A percentile compares a stretch with the other conserved stretches of the same genome.
Conservation (phyloP, 1,140 invertebrate species). For the Diprion similis region DNA sequence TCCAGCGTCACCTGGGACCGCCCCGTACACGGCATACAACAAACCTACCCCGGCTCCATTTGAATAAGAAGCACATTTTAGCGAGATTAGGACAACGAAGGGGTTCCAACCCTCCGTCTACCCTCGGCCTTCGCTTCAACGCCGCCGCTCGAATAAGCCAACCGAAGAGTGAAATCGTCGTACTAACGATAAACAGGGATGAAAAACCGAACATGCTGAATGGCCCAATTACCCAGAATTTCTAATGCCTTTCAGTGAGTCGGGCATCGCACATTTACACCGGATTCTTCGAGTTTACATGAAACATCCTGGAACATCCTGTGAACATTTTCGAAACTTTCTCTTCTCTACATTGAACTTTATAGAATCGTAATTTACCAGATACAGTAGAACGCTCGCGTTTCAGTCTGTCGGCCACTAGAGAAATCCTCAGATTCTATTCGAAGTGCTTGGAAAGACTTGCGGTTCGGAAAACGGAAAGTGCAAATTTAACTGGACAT, state of each 20-base stretch:
- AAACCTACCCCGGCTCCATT: background rate
- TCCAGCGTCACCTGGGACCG: background rate
- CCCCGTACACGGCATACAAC: slow-evolving; percentile 4
- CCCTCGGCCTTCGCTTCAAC: background rate
- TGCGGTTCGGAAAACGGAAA: too few species aligned
- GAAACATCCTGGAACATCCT: background rate
- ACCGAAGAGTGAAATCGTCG: background rate
- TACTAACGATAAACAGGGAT: too few species aligned
- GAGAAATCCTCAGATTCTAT: too few species aligned
- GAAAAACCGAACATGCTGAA: background rate
- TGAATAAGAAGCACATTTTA: slow-evolving; percentile 14
- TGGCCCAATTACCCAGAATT: background rate
- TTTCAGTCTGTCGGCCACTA: too few species aligned
- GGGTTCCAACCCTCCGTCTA: background rate
- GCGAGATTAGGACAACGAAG: slow-evolving; percentile 13
- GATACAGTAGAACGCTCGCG: too few species aligned
- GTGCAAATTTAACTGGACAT: too few species aligned
- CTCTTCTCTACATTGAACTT: too few species aligned
- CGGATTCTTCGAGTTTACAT: too few species aligned
- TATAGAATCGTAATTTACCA: too few species aligned
- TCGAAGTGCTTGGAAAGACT: too few species aligned
- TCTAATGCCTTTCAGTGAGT: background rate
- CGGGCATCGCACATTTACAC: background rate
- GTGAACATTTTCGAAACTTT: background rate
- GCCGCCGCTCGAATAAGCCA: background rate